These are phyloP conservation scores for Samia ricini DNA, from an alignment of 1,140 invertebrate genomes.

Conservation along the genomic window DNA sequence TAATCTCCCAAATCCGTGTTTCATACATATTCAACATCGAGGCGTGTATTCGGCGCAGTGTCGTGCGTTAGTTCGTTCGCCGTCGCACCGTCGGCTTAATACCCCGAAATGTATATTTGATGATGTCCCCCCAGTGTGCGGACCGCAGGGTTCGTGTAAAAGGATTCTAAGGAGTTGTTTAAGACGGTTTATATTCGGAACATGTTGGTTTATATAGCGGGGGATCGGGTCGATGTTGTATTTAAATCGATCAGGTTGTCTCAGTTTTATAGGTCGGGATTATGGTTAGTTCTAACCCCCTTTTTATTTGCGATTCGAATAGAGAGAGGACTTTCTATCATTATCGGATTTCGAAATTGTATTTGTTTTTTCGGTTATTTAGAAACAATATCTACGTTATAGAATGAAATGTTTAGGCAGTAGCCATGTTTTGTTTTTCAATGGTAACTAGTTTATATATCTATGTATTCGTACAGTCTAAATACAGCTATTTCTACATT, in stretches of 20 bases:
- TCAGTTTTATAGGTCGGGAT: constrained; percentile 23
- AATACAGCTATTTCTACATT: no score
- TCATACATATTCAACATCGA: constrained; percentile 53
- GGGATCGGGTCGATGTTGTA: constrained; percentile 13
- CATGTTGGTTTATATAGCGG: constrained; percentile 17
- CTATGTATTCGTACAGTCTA: no score
- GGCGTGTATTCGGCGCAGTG: constrained; percentile 16
- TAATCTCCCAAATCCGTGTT: not conserved
- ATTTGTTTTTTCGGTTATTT: not conserved
- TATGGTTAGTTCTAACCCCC: constrained; percentile 10
- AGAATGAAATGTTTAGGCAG: no score
- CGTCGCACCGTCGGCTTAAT: constrained; percentile 39
- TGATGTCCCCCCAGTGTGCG: constrained; percentile 34
- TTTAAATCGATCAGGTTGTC: constrained; percentile 20
- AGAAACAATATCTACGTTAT: not conserved
- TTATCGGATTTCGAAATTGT: constrained; percentile 8
- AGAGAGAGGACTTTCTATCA: constrained; percentile 8
- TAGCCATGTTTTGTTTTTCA: no score
- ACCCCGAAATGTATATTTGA: constrained; percentile 62
- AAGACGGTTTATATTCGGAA: constrained; percentile 40
- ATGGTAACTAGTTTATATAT: no score
- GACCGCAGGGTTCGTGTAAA: constrained; percentile 29
- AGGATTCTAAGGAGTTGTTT: constrained; percentile 43
- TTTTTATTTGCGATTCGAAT: not conserved
- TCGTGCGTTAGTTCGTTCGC: constrained; percentile 22